Conservation (phyloP, 2,888 invertebrate species). For the Sinelater perroti region DNA sequence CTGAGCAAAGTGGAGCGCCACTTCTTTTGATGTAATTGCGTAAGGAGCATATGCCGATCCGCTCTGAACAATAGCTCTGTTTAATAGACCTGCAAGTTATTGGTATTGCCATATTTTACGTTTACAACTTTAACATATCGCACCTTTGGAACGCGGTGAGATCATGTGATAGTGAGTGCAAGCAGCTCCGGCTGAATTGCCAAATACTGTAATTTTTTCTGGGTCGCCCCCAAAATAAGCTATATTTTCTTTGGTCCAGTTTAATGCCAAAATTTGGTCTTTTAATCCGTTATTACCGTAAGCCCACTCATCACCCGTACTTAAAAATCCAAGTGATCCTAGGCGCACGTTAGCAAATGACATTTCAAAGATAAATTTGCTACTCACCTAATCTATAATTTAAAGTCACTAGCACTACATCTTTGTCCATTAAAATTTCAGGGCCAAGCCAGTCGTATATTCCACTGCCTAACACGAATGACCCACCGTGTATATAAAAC, state of each 20-base stretch:
- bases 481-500: constrained; percentile 81
- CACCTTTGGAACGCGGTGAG: constrained; percentile 58
- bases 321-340: constrained; percentile 22
- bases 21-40: not conserved
- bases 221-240: constrained; percentile 18
- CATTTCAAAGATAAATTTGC: not conserved
- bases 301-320: constrained; percentile 5
- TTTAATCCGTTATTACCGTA: constrained; percentile 21
- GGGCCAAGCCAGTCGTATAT: constrained; percentile 75
- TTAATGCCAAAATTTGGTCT: constrained; percentile 19
- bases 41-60: not conserved
- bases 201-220: constrained; percentile 14
- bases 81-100: not conserved
- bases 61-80: not conserved
- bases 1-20: not conserved
- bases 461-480: constrained; percentile 78
- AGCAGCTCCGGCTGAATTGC: constrained; percentile 32
- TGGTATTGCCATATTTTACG: not conserved
- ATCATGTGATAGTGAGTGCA: constrained; percentile 60
- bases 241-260: constrained; percentile 16
- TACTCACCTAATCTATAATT: constrained; percentile 43
- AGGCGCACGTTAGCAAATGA: too few relatives aligned
- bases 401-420: constrained; percentile 67
- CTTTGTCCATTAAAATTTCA: constrained; percentile 73
- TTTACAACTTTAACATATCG: too few relatives aligned